These are phyloP conservation scores for Arctia plantaginis DNA, from an alignment of 2,888 invertebrate species.

Conservation along the genomic window DNA sequence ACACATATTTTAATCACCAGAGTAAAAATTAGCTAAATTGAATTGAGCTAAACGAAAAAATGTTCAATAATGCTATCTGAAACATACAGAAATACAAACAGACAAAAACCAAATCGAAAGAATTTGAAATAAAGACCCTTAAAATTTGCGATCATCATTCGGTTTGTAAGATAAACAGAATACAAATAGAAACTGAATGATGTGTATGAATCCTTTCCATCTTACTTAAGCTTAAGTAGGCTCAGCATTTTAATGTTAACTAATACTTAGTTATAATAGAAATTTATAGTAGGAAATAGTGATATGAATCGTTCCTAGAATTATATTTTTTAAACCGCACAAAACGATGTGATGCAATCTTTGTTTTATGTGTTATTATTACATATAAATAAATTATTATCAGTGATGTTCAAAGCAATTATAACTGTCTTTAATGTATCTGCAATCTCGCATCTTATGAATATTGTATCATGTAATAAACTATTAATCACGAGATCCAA, in stretches of 20 bases:
- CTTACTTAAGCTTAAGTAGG: slow-evolving; percentile 32
- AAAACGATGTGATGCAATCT: slow-evolving; percentile 61
- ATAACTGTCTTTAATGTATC: slow-evolving; percentile 32
- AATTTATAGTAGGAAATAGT: slow-evolving; percentile 43
- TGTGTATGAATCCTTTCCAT: slow-evolving; percentile 29
- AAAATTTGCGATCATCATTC: neutral
- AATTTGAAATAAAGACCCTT: neutral
- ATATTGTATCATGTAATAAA: slow-evolving; percentile 27
- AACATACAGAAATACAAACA: neutral
- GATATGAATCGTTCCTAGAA: slow-evolving; percentile 66
- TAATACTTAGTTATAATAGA: slow-evolving; percentile 32
- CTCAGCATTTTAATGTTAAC: slow-evolving; percentile 48
- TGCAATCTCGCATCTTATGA: slow-evolving; percentile 37
- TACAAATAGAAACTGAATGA: slow-evolving; percentile 1
- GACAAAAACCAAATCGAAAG: neutral
- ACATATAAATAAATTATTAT: slow-evolving; percentile 40
- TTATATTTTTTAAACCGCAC: slow-evolving; percentile 53
- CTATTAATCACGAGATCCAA: slow-evolving; percentile 29
- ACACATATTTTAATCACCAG: no score
- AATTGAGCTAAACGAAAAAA: no score
- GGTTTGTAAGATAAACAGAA: neutral
- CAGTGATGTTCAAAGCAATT: slow-evolving; percentile 46
- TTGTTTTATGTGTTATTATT: slow-evolving; percentile 46
- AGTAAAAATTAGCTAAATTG: neutral
- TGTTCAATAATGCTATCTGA: neutral